Evolutionary conservation across 2,888 invertebrate genomes (phyloP).

Genomic region (Bellardia bayeri): DNA sequence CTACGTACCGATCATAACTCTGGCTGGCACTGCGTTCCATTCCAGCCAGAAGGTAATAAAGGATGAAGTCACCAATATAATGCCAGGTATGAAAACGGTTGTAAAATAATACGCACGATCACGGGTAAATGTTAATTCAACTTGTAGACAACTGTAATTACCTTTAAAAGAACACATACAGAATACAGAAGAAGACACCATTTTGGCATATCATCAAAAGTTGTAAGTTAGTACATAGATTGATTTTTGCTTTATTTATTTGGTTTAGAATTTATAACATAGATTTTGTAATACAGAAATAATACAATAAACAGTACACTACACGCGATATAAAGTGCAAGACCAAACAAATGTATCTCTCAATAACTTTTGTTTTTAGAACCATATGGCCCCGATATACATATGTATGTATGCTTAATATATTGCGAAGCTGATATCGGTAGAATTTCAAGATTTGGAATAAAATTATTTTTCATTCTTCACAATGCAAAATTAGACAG

Average conservation of each 20-base stretch:
- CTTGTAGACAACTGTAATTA: constrained; percentile 98
- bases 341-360: constrained; percentile 32
- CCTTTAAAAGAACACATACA: constrained; percentile 86
- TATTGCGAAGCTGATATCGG: background rate
- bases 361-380: constrained; percentile 30
- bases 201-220: constrained; percentile 71
- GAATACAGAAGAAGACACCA: constrained; percentile 74
- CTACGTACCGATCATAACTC: constrained; percentile 96
- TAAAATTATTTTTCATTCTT: background rate
- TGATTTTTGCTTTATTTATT: constrained; percentile 37
- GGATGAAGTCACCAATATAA: constrained; percentile 97
- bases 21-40: constrained; percentile 98
- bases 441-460: background rate
- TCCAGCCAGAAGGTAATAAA: constrained; percentile 99
- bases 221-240: constrained; percentile 69
- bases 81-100: constrained; percentile 98
- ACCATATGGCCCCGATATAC: background rate
- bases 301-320: constrained; percentile 35
- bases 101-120: constrained; percentile 99
- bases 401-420: background rate
- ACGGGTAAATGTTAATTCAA: constrained; percentile 96
- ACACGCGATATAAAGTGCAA: constrained; percentile 21
- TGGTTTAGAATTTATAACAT: constrained; percentile 43
- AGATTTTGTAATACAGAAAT: constrained; percentile 47
- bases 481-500: background rate